These are phyloP conservation scores for Eledone cirrhosa DNA, from an alignment of 2,888 invertebrate genomes.

Conservation along the genomic window DNA sequence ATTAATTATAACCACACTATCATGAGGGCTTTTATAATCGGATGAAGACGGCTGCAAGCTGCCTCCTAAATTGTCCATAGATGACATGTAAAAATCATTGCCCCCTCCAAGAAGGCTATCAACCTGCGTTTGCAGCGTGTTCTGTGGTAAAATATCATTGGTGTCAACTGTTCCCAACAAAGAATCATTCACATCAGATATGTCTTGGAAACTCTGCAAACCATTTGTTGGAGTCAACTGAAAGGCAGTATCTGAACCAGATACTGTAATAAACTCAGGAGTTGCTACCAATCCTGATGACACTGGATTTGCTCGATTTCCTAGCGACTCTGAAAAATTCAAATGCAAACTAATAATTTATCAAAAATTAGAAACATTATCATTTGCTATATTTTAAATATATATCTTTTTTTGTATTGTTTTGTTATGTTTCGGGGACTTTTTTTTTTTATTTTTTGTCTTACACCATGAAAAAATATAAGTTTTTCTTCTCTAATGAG, in stretches of 20 bases:
- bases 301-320: conserved; percentile 29
- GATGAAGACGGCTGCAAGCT: conserved; percentile 9
- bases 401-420: too few relatives aligned
- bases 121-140: conserved; percentile 23
- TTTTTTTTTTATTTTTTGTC: background rate
- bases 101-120: conserved; percentile 24
- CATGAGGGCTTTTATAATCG: background rate
- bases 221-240: conserved; percentile 22
- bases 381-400: conserved; percentile 2
- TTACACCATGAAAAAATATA: conserved; percentile 15
- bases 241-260: conserved; percentile 28
- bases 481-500: background rate
- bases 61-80: conserved; percentile 14
- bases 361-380: conserved; percentile 23
- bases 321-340: conserved; percentile 28
- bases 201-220: conserved; percentile 25
- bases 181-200: conserved; percentile 24
- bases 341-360: conserved; percentile 27
- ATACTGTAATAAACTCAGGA: conserved; percentile 26
- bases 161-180: conserved; percentile 22
- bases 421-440: background rate
- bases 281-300: conserved; percentile 27
- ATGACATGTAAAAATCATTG: conserved; percentile 11
- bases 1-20: conserved; percentile 3
- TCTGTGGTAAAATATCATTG: conserved; percentile 27